Evolutionary conservation across 2,888 invertebrate genomes (phyloP), one percentile per base, ranked within the genome.

Genomic region (Polietes domitor): DNA sequence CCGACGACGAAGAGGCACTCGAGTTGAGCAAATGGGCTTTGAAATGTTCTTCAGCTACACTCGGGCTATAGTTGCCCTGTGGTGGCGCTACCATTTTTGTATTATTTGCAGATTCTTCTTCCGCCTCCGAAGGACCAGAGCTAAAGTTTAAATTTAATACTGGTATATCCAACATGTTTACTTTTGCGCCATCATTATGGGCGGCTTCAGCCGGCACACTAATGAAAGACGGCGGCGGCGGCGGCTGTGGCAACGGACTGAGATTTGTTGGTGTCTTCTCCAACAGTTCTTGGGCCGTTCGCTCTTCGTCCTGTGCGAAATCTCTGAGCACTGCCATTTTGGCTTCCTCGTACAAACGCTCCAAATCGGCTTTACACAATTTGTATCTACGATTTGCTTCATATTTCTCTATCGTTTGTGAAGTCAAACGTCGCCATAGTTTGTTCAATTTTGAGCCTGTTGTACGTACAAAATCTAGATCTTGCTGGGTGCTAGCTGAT

Each of bases 371-470:
- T 87, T 93, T 92, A 24, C 91, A 92, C 87, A 93, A 88, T 77
- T 90, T 89, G 82, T 93, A 93, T 28, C 88, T 88, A 81, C 91
- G 90, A 21, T 88, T 88, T 28, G 92, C 89, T 43, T 90, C 88
- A 85, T 92, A 93, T 86, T 92, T 92, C 68, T 91, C 90, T 7
- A 89, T 88, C 12, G 90, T 89, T 61, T 90, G 89, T 5, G 92
- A 92, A 4, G 93, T 93, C 77, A 93, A 89, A 50, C 92, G 92
- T 71, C 89, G 88, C 93, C 93, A 93, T 21, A 93, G 86, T 84
- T 91, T 91, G 87, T 93, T 93, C 41, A 93, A 88, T 86, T 92
- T 92, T 10, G 87, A 87, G 10, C 93, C 93, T 73, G 86, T 88
- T 41, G 88, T 89, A 6, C 89, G 87, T 12, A 90, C 89, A 85